A percentile compares a stretch with the other conserved stretches of the same genome.
Conservation (phyloP, 2,113 vertebrate genomes). For the Eulacestoma nigropectus region DNA sequence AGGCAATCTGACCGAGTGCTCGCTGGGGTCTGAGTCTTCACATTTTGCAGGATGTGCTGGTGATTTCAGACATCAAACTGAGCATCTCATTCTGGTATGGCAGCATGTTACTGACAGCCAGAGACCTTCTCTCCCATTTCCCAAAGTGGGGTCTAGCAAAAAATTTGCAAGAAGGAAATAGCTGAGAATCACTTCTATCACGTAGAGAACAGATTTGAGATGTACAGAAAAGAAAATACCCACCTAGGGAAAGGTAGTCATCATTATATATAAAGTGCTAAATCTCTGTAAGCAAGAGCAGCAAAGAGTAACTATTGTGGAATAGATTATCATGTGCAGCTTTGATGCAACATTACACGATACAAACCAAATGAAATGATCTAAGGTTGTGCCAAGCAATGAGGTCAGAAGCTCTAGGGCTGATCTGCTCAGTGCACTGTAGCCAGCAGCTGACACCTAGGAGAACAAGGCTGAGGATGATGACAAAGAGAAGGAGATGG, state of each 20-base stretch:
- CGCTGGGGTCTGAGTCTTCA: not conserved
- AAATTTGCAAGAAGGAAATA: not conserved
- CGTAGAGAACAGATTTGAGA: not conserved
- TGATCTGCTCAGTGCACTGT: not conserved
- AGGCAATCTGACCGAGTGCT: rapidly evolving
- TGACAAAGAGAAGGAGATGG: not conserved
- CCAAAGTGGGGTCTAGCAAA: not conserved
- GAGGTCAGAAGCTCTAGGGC: not conserved
- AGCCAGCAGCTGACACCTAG: not conserved
- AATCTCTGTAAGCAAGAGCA: not conserved
- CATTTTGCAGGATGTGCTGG: not conserved
- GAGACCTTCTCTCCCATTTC: not conserved
- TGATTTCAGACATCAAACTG: not conserved
- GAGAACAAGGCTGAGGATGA: not conserved
- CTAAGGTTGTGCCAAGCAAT: not conserved
- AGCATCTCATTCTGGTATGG: not conserved
- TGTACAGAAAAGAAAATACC: not conserved
- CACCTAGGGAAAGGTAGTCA: not conserved
- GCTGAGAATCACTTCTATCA: not conserved
- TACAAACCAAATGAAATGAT: not conserved
- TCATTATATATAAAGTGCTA: not conserved
- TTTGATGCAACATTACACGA: not conserved
- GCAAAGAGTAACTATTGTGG: not conserved
- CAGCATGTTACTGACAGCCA: not conserved
- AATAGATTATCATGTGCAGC: not conserved